Conservation (phyloP, 2,113 vertebrate species). For the Apistogramma diplotaenia region DNA sequence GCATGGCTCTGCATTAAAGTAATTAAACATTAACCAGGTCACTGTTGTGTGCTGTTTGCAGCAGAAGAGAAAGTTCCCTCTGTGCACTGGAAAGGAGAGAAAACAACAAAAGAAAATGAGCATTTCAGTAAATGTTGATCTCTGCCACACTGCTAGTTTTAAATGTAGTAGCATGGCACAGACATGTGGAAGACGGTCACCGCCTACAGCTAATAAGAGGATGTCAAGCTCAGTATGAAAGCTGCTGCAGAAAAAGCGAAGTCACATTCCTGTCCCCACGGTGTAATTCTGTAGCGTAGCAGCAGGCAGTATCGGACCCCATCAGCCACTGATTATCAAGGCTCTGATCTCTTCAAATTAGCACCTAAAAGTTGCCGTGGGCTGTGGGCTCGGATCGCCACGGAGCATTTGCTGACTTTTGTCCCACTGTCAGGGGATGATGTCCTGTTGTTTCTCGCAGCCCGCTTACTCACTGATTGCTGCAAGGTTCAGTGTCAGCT, state of each 20-base stretch:
- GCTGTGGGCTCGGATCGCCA: neutral
- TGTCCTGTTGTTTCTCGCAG: neutral
- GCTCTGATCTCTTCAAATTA: neutral
- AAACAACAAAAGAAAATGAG: neutral
- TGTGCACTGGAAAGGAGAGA: neutral
- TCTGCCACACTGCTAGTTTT: neutral
- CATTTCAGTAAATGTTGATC: neutral
- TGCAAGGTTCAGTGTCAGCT: neutral
- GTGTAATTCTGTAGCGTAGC: neutral
- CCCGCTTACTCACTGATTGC: neutral
- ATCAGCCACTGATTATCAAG: neutral
- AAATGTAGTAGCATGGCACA: neutral
- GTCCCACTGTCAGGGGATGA: neutral
- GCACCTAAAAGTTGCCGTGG: neutral
- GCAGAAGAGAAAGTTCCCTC: neutral
- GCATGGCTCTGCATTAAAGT: constrained; percentile 50
- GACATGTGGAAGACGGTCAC: neutral
- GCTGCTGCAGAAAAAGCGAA: neutral
- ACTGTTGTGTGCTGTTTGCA: constrained; percentile 44
- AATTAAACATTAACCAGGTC: constrained; percentile 72
- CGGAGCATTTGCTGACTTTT: neutral
- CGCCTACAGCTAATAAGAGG: neutral
- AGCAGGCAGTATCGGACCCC: neutral
- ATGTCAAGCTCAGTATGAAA: neutral
- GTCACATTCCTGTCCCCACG: neutral